These are phyloP conservation scores for Cataglyphis albicans DNA, from an alignment of 2,888 invertebrate species.

Conservation along the genomic window DNA sequence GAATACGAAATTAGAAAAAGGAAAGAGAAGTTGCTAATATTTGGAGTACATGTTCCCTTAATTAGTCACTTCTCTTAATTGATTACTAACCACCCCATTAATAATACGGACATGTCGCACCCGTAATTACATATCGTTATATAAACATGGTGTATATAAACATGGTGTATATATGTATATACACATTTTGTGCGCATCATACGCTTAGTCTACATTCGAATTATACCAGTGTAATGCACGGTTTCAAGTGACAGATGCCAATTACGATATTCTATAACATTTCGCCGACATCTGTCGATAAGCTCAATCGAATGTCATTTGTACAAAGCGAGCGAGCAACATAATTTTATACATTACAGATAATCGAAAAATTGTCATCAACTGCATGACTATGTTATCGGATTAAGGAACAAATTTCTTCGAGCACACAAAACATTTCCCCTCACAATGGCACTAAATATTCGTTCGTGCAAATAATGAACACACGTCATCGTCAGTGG, in stretches of 20 bases:
- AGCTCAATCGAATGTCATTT: neutral
- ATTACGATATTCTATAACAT: slow-evolving; percentile 19
- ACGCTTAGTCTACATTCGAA: neutral
- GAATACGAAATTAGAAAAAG: neutral
- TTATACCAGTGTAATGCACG: neutral
- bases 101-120: slow-evolving; percentile 4
- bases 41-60: slow-evolving; percentile 47
- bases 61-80: slow-evolving; percentile 20
- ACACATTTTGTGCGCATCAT: slow-evolving; percentile 11
- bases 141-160: neutral
- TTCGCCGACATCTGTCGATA: slow-evolving; percentile 12
- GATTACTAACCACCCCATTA: neutral
- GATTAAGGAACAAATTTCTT: neutral
- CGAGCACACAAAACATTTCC: neutral
- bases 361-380: neutral
- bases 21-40: neutral
- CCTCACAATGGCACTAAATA: neutral
- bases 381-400: neutral
- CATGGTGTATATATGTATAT: neutral
- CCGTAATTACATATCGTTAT: slow-evolving; percentile 50
- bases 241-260: neutral
- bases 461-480: neutral
- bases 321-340: neutral
- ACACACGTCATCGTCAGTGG: neutral
- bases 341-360: neutral